Percentiles rank a stretch among this genome's conserved stretches.
These are phyloP conservation scores for Aphis craccivora DNA, from an alignment of 1,140 invertebrate genomes.

Conservation along the genomic window DNA sequence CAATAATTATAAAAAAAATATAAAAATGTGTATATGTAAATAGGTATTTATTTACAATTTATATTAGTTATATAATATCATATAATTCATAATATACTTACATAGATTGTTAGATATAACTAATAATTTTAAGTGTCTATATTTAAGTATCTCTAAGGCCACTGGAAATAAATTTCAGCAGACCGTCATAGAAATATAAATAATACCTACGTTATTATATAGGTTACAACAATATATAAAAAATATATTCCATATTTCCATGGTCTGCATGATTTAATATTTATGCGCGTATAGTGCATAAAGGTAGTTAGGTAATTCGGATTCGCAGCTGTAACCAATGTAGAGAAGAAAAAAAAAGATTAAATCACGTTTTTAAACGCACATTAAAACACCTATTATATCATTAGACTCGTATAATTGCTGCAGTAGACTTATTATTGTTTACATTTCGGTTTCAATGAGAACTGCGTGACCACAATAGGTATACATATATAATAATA, in stretches of 20 bases:
- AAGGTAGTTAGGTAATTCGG: neutral
- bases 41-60: too few relatives aligned
- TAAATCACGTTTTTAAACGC: neutral
- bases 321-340: neutral
- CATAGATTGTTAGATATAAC: too few relatives aligned
- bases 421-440: neutral
- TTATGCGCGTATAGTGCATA: neutral
- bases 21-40: too few relatives aligned
- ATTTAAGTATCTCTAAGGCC: too few relatives aligned
- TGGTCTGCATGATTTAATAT: neutral
- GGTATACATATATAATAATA: neutral
- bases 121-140: too few relatives aligned
- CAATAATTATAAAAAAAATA: too few relatives aligned
- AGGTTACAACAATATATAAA: neutral
- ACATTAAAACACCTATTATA: neutral
- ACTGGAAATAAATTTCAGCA: too few relatives aligned
- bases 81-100: too few relatives aligned
- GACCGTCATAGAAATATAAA: too few relatives aligned
- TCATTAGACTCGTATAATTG: neutral
- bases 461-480: neutral
- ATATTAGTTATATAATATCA: too few relatives aligned
- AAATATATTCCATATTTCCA: neutral
- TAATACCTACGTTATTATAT: too few relatives aligned
- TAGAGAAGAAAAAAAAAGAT: neutral
- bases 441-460: neutral